Evolutionary conservation across 1,140 invertebrate species (phyloP).

Genomic region (Delia radicum): DNA sequence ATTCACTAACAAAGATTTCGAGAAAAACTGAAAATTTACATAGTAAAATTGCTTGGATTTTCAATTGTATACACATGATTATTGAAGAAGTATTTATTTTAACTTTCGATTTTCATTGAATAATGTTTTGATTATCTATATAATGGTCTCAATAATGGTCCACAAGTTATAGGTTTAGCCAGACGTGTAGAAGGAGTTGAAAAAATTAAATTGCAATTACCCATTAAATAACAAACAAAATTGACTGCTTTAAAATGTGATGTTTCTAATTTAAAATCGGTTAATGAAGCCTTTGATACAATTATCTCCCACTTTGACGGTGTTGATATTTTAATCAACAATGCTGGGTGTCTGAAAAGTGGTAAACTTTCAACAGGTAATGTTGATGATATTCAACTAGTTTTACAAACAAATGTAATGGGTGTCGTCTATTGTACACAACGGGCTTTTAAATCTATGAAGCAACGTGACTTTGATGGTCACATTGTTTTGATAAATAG

Average conservation of each 20-base stretch:
- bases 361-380: not conserved
- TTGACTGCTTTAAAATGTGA: conserved; percentile 63
- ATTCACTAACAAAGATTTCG: too few species aligned
- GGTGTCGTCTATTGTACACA: conserved; percentile 67
- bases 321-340: conserved; percentile 71
- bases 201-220: conserved; percentile 46
- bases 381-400: conserved; percentile 30
- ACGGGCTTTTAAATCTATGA: conserved; percentile 68
- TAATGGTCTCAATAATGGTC: conserved; percentile 41
- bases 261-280: conserved; percentile 63
- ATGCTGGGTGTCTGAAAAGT: conserved; percentile 61
- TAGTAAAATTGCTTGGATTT: too few species aligned
- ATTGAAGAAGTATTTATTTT: too few species aligned
- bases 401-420: conserved; percentile 68
- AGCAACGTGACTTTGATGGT: conserved; percentile 64
- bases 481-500: conserved; percentile 75
- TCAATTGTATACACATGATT: too few species aligned
- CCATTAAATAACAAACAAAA: conserved; percentile 45
- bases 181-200: conserved; percentile 62
- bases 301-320: conserved; percentile 63
- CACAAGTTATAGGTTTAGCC: conserved; percentile 70
- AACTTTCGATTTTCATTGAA: too few species aligned
- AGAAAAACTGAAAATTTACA: too few species aligned
- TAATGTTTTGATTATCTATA: too few species aligned
- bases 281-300: conserved; percentile 65